These are phyloP conservation scores for Ophiothrix spiculata DNA, from an alignment of 35 echinoderm and acorn worm genomes.

Conservation along the genomic window DNA sequence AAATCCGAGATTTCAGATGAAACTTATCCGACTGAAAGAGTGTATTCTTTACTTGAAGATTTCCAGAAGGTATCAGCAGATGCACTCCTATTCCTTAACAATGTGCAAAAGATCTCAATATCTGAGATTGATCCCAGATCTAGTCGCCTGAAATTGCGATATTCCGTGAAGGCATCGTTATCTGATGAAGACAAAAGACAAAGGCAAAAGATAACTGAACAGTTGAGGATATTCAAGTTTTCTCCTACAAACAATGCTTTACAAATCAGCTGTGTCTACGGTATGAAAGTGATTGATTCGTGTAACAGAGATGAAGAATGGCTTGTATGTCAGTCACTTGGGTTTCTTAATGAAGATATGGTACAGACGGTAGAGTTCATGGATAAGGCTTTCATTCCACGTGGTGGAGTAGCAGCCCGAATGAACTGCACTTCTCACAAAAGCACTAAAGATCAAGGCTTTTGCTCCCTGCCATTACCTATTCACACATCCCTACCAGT, in stretches of 20 bases:
- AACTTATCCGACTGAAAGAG: not conserved
- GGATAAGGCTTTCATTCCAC: conserved; percentile 22
- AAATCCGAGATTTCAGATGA: conserved; percentile 18
- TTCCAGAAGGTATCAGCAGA: conserved; percentile 21
- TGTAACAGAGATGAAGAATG: not conserved
- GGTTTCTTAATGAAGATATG: conserved; percentile 12
- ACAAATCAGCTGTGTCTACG: not conserved
- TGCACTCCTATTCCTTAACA: conserved; percentile 38
- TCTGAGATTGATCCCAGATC: conserved; percentile 21
- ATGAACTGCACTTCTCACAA: not conserved
- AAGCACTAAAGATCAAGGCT: not conserved
- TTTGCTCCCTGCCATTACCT: conserved; percentile 27
- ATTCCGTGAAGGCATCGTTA: conserved; percentile 7
- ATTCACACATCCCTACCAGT: conserved; percentile 48
- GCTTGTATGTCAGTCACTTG: conserved; percentile 44
- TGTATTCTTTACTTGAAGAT: not conserved
- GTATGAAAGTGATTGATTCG: not conserved
- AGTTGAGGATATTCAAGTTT: conserved; percentile 1
- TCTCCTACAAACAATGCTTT: not conserved
- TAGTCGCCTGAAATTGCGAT: not conserved
- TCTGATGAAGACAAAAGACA: not conserved
- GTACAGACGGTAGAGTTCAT: not conserved
- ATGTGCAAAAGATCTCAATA: conserved; percentile 43
- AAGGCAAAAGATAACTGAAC: not conserved
- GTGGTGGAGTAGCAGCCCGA: conserved; percentile 17